A percentile compares a stretch with the other conserved stretches of the same genome.
Conservation (phyloP, 2,888 invertebrate species). For the Drosophila borborema region DNA sequence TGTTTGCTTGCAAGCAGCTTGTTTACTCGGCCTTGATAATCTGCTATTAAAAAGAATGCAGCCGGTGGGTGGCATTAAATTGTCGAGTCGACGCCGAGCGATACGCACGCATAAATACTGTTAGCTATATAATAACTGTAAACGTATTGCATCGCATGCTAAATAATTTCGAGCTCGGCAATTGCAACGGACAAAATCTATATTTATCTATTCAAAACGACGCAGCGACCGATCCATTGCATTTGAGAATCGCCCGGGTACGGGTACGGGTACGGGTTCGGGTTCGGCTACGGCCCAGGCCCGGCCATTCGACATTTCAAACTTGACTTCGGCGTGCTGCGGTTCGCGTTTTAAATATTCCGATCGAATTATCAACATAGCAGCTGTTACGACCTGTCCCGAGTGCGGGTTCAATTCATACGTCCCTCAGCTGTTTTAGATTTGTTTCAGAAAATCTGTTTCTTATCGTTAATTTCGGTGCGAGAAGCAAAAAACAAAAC, state of each 20-base stretch:
- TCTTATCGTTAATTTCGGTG: slow-evolving; percentile 21
- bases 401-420: not conserved
- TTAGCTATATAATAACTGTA: slow-evolving; percentile 37
- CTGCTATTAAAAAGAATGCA: not conserved
- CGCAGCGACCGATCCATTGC: slow-evolving; percentile 4
- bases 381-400: slow-evolving; percentile 1
- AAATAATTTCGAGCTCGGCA: slow-evolving; percentile 35
- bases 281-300: slow-evolving; percentile 10
- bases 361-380: slow-evolving; percentile 11
- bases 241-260: slow-evolving; percentile 23
- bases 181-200: slow-evolving; percentile 54
- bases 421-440: slow-evolving; percentile 34
- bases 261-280: not conserved
- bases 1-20: not conserved
- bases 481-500: not conserved
- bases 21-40: not conserved
- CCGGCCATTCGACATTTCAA: slow-evolving; percentile 52
- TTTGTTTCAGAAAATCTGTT: slow-evolving; percentile 39
- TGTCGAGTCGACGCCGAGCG: slow-evolving; percentile 29
- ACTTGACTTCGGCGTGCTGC: slow-evolving; percentile 59
- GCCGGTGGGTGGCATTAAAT: slow-evolving; percentile 8
- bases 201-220: slow-evolving; percentile 59
- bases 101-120: slow-evolving; percentile 27
- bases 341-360: slow-evolving; percentile 42
- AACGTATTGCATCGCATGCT: slow-evolving; percentile 57